Conservation (phyloP, 2,797 vertebrate species). For the Fundulus diaphanus region DNA sequence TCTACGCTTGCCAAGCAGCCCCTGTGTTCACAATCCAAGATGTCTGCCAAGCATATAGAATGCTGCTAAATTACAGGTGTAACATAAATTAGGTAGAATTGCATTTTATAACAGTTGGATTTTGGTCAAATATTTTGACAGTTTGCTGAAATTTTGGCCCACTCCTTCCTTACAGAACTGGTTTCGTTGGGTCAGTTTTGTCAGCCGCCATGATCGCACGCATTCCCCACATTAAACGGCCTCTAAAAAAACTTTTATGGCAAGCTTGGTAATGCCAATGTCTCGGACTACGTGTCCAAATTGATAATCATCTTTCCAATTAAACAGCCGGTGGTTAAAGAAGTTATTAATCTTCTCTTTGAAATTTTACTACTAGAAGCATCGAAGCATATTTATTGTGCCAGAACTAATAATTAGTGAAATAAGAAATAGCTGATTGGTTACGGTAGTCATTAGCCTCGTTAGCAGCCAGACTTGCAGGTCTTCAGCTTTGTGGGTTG, state of each 20-base stretch:
- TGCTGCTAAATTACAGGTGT: too few species aligned
- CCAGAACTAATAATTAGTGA: background rate
- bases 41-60: too few species aligned
- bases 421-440: background rate
- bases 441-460: background rate
- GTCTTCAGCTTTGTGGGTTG: background rate
- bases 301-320: background rate
- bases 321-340: background rate
- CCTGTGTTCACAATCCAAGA: too few species aligned
- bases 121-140: too few species aligned
- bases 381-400: too few species aligned
- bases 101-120: too few species aligned
- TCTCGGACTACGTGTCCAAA: background rate
- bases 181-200: too few species aligned
- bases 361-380: background rate
- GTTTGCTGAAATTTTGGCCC: too few species aligned
- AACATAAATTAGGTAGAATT: too few species aligned
- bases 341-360: background rate
- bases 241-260: background rate
- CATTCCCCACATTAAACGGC: background rate
- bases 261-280: background rate
- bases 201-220: too few species aligned
- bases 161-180: too few species aligned
- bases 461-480: background rate
- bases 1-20: too few species aligned